Base-by-base conservation (phyloP, 2,113 vertebrate species). In the Charadrius vociferus region DNA sequence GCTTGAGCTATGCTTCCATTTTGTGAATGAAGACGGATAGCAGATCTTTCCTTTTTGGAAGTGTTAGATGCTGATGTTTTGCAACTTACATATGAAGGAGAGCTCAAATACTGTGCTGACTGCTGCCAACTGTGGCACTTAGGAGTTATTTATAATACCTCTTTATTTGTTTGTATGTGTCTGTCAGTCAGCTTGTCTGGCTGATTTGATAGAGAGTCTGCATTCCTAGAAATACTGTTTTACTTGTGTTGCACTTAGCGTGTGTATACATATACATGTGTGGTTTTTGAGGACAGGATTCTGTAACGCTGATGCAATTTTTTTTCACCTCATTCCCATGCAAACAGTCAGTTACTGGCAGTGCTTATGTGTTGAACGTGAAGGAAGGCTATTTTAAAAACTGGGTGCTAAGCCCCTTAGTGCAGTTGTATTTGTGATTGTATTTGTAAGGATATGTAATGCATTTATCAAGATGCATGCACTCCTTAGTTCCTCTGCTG, bases 111-210 rank as follows among this genome's bases (percentile, higher is more conserved):
- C 49, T 80, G 30, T 49, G 53, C 82, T 88, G 86, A 15, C 36
- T 92, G 82, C 83, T 96, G 94, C 95, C 93, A 94, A 17, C 84
- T 94, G 62, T 94, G 84, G n/a, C 70, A 41, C 85, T 95, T 85
- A 52, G 22, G 16, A 67, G 53, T 79, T 88, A 32, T 71, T 95
- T 93, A 10, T 91, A 62, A 88, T 84, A 77, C 34, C 24, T 72
- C 56, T 88, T 36, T 45, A 22, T 47, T 72, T 81, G 55, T 87
- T 90, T 92, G 82, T 47, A 24, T 49, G 39, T 45, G 4, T 88
- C 84, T 91, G 77, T 86, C 78, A 71, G 56, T 94, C 6, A 5
- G 68, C 73, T 85, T 82, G 81, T 90, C 86, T 94, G 84, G 56
- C 84, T 96, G 45, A 58, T 89, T 62, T 71, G 77, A 21, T 36